Percentiles rank a stretch among this genome's conserved stretches.
These are phyloP conservation scores for Diploscapter pachys DNA, from an alignment of 1,140 invertebrate genomes.

Conservation along the genomic window DNA sequence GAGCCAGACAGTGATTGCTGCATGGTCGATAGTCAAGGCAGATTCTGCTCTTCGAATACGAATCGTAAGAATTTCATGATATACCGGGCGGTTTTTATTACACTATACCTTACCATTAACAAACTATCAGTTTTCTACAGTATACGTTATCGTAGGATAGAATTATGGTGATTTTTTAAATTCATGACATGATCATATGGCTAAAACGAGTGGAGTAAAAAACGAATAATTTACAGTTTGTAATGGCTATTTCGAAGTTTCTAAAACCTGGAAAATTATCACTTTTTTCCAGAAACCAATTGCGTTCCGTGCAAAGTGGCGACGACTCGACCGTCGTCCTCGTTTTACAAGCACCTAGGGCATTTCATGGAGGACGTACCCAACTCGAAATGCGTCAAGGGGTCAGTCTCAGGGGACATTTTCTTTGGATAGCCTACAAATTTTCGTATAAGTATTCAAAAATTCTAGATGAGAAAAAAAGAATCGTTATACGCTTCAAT, in stretches of 20 bases:
- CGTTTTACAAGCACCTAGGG: slow-evolving; percentile 72
- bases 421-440: too few species aligned
- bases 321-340: slow-evolving; percentile 46
- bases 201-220: too few species aligned
- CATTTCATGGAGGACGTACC: slow-evolving; percentile 81
- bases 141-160: too few species aligned
- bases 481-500: too few species aligned
- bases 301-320: slow-evolving; percentile 54
- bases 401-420: slow-evolving; percentile 58
- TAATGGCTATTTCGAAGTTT: too few species aligned
- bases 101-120: not conserved
- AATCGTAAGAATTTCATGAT: slow-evolving; percentile 1
- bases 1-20: slow-evolving; percentile 62
- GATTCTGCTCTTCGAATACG: slow-evolving; percentile 41
- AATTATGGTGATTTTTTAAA: too few species aligned
- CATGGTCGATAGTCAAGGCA: slow-evolving; percentile 16
- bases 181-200: too few species aligned
- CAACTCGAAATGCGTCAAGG: slow-evolving; percentile 73
- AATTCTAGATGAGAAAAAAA: too few species aligned
- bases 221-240: too few species aligned
- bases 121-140: slow-evolving; percentile 4
- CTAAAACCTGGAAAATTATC: too few species aligned
- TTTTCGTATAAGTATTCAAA: slow-evolving; percentile 16
- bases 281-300: slow-evolving; percentile 24
- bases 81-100: not conserved